Evolutionary conservation across 2,797 vertebrate species (phyloP).

Genomic region (Alfaro cultratus): DNA sequence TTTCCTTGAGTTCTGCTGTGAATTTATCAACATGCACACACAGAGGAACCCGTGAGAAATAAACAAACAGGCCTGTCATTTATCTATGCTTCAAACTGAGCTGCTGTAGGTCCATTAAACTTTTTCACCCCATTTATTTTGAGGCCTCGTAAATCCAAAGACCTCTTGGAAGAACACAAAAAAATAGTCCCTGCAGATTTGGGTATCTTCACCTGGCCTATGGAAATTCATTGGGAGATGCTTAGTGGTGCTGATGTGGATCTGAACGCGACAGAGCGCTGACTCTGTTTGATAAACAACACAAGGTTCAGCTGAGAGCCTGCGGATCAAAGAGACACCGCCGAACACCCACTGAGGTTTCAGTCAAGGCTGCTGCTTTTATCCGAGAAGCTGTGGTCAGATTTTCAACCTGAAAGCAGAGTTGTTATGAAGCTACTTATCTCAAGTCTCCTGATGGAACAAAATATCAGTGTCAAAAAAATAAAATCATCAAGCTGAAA

Average conservation of each 20-base stretch:
- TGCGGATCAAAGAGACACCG: constrained; percentile 27
- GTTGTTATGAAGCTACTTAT: background rate
- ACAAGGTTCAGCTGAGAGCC: constrained; percentile 36
- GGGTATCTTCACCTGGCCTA: constrained; percentile 2
- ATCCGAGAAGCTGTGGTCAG: constrained; percentile 9
- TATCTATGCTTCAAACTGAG: constrained; percentile 31
- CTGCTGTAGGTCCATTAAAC: constrained; percentile 49
- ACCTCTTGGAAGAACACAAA: constrained; percentile 13
- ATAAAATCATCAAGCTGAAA: background rate
- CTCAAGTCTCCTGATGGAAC: background rate
- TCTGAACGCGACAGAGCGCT: constrained; percentile 9
- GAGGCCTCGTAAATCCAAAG: constrained; percentile 45
- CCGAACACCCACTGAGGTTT: constrained; percentile 24
- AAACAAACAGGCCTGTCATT: constrained; percentile 3
- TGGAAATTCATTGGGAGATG: constrained; percentile 7
- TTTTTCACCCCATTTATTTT: constrained; percentile 34
- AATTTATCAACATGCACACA: background rate
- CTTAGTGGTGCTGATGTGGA: constrained; percentile 5
- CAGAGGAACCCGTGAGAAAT: background rate
- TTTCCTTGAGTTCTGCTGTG: constrained; percentile 6
- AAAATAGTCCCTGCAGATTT: constrained; percentile 15
- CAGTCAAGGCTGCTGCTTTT: constrained; percentile 22
- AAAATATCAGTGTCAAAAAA: background rate
- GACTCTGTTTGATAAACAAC: constrained; percentile 23
- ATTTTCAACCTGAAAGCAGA: constrained; percentile 11